Percentiles rank a stretch among this genome's conserved stretches.
These are phyloP conservation scores for Melanotaenia nigrans DNA, from an alignment of 2,797 vertebrate genomes.

Conservation along the genomic window DNA sequence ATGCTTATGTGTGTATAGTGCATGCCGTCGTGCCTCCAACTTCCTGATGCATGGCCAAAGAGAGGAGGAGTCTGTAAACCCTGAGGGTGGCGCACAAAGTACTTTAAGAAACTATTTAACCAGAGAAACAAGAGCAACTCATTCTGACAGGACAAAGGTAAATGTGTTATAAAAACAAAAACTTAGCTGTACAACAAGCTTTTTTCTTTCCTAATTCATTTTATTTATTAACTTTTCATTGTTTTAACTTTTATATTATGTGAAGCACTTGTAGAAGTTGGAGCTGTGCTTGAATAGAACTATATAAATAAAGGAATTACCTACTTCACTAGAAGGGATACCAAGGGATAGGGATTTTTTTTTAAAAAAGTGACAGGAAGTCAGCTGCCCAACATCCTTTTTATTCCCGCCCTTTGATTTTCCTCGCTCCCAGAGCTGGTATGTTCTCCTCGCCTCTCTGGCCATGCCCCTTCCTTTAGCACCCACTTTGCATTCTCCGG, in stretches of 20 bases:
- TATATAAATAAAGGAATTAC: too few species aligned
- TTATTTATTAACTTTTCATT: too few species aligned
- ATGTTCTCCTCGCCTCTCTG: constrained; percentile 52
- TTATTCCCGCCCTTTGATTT: constrained; percentile 75
- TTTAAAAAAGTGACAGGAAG: constrained; percentile 68
- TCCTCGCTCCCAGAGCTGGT: constrained; percentile 61
- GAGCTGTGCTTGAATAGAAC: too few species aligned
- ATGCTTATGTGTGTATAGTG: constrained; percentile 3
- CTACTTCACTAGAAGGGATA: neutral
- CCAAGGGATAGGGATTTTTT: neutral
- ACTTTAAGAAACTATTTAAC: constrained; percentile 9
- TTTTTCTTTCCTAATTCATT: too few species aligned
- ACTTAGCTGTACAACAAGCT: neutral
- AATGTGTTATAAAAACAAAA: neutral
- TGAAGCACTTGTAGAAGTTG: too few species aligned
- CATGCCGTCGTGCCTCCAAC: constrained; percentile 40
- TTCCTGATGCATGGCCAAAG: constrained; percentile 37
- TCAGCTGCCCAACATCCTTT: constrained; percentile 75
- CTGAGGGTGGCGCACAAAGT: constrained; percentile 7
- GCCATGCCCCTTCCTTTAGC: constrained; percentile 85
- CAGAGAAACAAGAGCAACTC: neutral
- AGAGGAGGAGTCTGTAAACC: constrained; percentile 20
- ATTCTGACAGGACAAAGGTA: neutral
- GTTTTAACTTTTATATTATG: too few species aligned
- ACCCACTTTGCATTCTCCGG: constrained; percentile 76